These are phyloP conservation scores for Dromas ardeola DNA, from an alignment of 2,113 vertebrate genomes.

Conservation along the genomic window DNA sequence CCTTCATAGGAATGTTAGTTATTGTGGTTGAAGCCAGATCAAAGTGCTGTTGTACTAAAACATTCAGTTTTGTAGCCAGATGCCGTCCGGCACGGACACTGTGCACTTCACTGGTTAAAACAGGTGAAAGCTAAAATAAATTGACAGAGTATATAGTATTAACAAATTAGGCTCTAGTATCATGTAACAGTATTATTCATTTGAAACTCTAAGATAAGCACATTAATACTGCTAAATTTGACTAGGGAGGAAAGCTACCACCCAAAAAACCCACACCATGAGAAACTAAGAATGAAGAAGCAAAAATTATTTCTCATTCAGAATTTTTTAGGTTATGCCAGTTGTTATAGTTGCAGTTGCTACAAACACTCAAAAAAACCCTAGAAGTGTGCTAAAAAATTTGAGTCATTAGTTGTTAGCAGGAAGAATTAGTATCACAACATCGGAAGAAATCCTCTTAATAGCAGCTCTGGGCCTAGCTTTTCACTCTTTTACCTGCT, in stretches of 20 bases:
- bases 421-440: not conserved
- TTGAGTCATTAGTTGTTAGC: not conserved
- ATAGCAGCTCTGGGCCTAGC: not conserved
- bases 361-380: not conserved
- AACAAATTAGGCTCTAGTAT: not conserved
- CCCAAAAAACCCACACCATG: not conserved
- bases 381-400: not conserved
- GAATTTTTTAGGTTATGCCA: not conserved
- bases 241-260: not conserved
- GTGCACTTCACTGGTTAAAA: conserved; percentile 92
- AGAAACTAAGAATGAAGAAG: not conserved
- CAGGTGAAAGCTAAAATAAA: conserved; percentile 79
- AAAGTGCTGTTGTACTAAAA: conserved; percentile 97
- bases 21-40: conserved; percentile 98
- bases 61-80: conserved; percentile 92
- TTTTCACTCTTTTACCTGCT: not conserved
- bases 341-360: not conserved
- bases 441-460: not conserved
- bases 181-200: not conserved
- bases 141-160: not conserved
- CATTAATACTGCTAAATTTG: not conserved
- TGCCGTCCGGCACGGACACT: conserved; percentile 95
- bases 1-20: conserved; percentile 99
- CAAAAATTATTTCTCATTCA: not conserved
- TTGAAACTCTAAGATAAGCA: not conserved